Evolutionary conservation across 2,888 invertebrate species (phyloP).

Genomic region (Heliconius sara): DNA sequence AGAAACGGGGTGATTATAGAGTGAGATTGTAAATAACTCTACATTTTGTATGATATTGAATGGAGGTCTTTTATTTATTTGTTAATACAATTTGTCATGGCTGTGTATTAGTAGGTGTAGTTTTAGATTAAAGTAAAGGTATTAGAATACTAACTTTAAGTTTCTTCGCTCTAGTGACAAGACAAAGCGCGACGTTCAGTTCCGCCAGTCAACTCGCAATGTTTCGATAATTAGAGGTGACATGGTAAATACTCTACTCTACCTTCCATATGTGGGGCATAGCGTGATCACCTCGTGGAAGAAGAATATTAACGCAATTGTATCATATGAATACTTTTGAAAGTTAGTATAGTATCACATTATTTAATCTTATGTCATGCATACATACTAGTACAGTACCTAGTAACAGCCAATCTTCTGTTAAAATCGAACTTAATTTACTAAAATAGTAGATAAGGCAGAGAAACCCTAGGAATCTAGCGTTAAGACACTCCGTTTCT

Average conservation of each 20-base stretch:
- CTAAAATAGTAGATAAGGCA: too few relatives aligned
- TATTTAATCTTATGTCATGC: too few relatives aligned
- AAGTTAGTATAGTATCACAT: too few relatives aligned
- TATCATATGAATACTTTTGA: too few relatives aligned
- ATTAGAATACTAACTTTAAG: too few relatives aligned
- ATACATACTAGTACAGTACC: too few relatives aligned
- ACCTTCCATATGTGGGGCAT: not conserved
- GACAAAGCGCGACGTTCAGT: not conserved
- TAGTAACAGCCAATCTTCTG: too few relatives aligned
- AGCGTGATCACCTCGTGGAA: not conserved
- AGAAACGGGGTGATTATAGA: conserved; percentile 7
- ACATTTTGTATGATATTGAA: not conserved
- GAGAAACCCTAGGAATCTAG: too few relatives aligned
- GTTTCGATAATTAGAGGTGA: not conserved
- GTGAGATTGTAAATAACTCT: not conserved
- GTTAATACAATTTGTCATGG: not conserved
- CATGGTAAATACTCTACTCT: not conserved
- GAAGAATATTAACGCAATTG: too few relatives aligned
- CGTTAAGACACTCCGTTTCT: too few relatives aligned
- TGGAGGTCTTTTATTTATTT: not conserved
- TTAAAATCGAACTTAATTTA: too few relatives aligned
- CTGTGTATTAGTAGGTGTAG: not conserved
- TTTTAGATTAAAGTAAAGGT: not conserved
- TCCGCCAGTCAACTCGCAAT: too few relatives aligned
- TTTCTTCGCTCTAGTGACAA: not conserved